Percentiles rank a stretch among this genome's conserved stretches.
Evolutionary conservation across 2,888 invertebrate species (phyloP).

Genomic region (Acrobasis repandana): DNA sequence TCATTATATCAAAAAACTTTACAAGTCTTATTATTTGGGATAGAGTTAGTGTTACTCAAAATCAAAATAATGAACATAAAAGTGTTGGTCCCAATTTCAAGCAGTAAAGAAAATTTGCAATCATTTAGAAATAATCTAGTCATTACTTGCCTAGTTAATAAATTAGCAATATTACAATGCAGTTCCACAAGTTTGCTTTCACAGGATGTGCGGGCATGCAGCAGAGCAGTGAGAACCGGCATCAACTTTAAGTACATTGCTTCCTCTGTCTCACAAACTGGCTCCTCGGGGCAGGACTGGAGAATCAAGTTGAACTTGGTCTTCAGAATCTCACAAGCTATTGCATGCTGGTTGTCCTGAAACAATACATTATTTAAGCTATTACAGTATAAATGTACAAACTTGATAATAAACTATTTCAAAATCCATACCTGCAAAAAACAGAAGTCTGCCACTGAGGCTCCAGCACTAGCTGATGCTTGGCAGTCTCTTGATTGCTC

Average conservation of each 20-base stretch:
- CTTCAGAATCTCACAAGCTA: constrained; percentile 89
- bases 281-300: constrained; percentile 63
- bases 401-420: neutral
- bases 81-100: too few species aligned
- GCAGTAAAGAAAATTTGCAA: too few species aligned
- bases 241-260: constrained; percentile 88
- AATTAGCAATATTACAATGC: constrained; percentile 90
- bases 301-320: constrained; percentile 90
- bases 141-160: constrained; percentile 85
- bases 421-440: constrained; percentile 51
- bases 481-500: constrained; percentile 44
- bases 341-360: constrained; percentile 84
- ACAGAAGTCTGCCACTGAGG: constrained; percentile 44
- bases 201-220: constrained; percentile 83
- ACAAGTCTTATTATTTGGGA: too few species aligned
- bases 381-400: constrained; percentile 16
- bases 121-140: too few species aligned
- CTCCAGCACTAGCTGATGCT: constrained; percentile 41
- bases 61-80: too few species aligned
- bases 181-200: constrained; percentile 86
- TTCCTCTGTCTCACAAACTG: constrained; percentile 85
- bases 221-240: constrained; percentile 86
- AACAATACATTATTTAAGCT: constrained; percentile 15
- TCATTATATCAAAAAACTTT: too few species aligned
- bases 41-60: too few species aligned